Evolutionary conservation across 2,113 vertebrate species (phyloP), one percentile per base, ranked within the genome.

Genomic region (Cynoglossus semilaevis): DNA sequence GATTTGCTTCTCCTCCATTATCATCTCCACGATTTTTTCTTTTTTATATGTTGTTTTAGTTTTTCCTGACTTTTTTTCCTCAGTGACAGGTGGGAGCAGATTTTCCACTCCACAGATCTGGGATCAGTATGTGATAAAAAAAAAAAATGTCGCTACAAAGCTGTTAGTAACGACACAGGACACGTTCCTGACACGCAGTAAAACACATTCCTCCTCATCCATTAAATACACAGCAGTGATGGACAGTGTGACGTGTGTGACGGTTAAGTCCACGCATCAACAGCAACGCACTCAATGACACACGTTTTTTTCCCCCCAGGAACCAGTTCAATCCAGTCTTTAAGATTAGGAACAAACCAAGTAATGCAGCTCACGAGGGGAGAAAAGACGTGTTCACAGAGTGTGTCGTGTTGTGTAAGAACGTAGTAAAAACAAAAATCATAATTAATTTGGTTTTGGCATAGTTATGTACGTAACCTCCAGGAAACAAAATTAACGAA

Each of bases 41-140:
- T 12, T 13, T 9, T 50, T 16, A n/a, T n/a, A n/a, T n/a, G n/a
- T 13, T 65, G 72, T 79, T 56, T 71, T 43, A 62, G 59, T 67
- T 38, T 58, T 14, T 19, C 56, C 51, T n/a, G n/a, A n/a, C n/a
- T n/a, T n/a, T n/a, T n/a, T n/a, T n/a, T n/a, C n/a, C n/a, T n/a
- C n/a, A n/a, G n/a, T n/a, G n/a, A n/a, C 18, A 12, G 42, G 17
- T 52, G 15, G 45, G 51, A 29, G 22, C 22, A 29, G 22, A 29
- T 29, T 38, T 49, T 19, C 43, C 51, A n/a, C 29, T 67, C n/a
- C 8, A 45, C 35, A 14, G 15, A 18, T 9, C 19, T 58, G 40
- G 34, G 45, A 44, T 62, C 7, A 15, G 13, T 66, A 52, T 22
- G 36, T 36, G 55, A 61, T 34, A 64, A 62, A 67, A 29, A 40